Conservation (phyloP, 2,888 invertebrate genomes). For the Hypsopygia costalis region DNA sequence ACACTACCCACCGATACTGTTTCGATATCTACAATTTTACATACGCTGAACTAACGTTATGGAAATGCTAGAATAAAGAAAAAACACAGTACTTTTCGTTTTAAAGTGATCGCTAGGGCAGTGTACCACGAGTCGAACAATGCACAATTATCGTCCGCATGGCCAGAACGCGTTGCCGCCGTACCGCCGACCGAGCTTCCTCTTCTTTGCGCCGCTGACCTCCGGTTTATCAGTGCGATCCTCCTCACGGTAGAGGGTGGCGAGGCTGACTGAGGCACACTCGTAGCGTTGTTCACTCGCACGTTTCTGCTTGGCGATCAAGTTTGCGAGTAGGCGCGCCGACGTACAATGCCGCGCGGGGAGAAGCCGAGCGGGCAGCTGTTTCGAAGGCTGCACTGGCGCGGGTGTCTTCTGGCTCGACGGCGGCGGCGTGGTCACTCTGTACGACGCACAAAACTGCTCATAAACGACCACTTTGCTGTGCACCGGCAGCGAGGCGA, state of each 20-base stretch:
- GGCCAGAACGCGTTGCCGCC: conserved; percentile 72
- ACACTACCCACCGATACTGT: conserved; percentile 12
- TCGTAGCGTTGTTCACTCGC: conserved; percentile 23
- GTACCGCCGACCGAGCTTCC: conserved; percentile 63
- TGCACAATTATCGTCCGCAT: conserved; percentile 56
- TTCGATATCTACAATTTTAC: not conserved
- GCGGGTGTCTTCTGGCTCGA: conserved; percentile 16
- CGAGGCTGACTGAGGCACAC: conserved; percentile 36
- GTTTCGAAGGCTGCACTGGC: conserved; percentile 23
- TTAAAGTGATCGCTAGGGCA: conserved; percentile 4
- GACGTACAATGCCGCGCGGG: conserved; percentile 54
- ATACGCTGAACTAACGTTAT: conserved; percentile 4
- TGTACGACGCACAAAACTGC: conserved; percentile 69
- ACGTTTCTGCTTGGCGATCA: conserved; percentile 44
- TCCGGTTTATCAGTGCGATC: conserved; percentile 25
- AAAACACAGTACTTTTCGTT: too few relatives aligned
- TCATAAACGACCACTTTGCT: conserved; percentile 76
- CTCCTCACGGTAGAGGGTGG: conserved; percentile 35
- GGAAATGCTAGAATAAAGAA: too few relatives aligned
- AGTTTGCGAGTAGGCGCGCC: conserved; percentile 49
- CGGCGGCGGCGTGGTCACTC: conserved; percentile 29
- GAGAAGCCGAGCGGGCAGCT: conserved; percentile 26
- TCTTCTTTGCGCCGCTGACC: conserved; percentile 64
- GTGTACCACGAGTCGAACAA: conserved; percentile 13
- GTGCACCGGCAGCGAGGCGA: conserved; percentile 67